Base-by-base conservation (phyloP, 2,888 invertebrate species). In the Cephus spinipes region DNA sequence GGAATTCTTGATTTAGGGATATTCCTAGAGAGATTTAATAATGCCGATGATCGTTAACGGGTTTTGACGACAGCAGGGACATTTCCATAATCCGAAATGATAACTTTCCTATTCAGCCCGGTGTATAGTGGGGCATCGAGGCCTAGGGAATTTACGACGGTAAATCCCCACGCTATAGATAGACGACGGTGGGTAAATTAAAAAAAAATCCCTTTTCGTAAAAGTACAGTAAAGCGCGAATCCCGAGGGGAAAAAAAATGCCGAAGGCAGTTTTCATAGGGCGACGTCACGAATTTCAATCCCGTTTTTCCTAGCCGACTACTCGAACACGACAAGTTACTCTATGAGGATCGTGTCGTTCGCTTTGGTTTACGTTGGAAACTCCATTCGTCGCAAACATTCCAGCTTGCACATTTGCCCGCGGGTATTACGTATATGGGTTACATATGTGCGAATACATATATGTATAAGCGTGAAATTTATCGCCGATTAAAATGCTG, bases 301-400 rank as follows among this genome's bases (percentile, higher is more conserved):
- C 23, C 23, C 55, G 55, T 55, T 55, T 55, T 55, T 55, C 55
- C 55, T 55, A 55, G 55, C 55, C 55, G 55, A 23, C 23, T 55
- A 55, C 23, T 23, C 71, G 71, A 81, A 81, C 81, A 81, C 78
- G 81, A 80, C 81, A 81, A 81, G 81, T 79, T 81, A 81, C 81
- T 81, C 80, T 80, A 77, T 77, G 80, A 78, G 76, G 69, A 68
- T 68, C 80, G 73, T 81, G 76, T 80, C 77, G 78, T 69, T 76
- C 78, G 81, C 77, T 81, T 80, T 79, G 80, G 71, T 71, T 71
- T 71, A 33, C 23, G 23, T 23, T 55, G 55, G 55, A 55, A 55
- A 55, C 55, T 55, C 55, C 23, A 55, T 55, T 55, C 55, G 55
- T 55, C 55, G 55, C 55, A 55, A 55, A 55, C 55, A 55, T 55